Evolutionary conservation across 2,888 invertebrate species (phyloP), one percentile per base, ranked within the genome.

Genomic region (Gandaritis pyraliata): DNA sequence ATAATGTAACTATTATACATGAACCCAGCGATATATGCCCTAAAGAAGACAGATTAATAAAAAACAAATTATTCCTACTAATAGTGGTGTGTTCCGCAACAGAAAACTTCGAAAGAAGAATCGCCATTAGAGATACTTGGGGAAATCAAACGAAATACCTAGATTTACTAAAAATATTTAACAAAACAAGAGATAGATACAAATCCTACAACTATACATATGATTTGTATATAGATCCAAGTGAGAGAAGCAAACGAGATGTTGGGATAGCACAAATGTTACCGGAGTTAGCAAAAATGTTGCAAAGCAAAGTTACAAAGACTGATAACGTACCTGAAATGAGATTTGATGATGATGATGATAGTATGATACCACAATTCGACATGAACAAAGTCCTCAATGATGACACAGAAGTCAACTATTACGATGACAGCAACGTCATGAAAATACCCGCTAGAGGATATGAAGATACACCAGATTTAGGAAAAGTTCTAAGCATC

Each of bases 51-150:
- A 79, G 65, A 57, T 60, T 72, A 16, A 73, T 73, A 18, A 83
- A 79, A 54, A 81, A 85, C 54, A 85, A 86, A 76, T 76, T 94
- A 1, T 94, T 95, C 75, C 82, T 97, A 18, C 86, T 97, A 6
- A 94, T 97, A 64, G 93, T 96, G 18, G 95, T 97, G 0, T 96
- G 95, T 76, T 96, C 97, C 0, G 94, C 96, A 0, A 94, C 96
- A 0, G 81, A 84, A 0, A 95, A 97, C 83, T 93, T 95, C 69
- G 94, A 94, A 36, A 93, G 94, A 43, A 91, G 97, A 48, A 72
- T 82, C 43, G 95, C 95, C 0, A 95, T 96, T 52, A 85, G 96
- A 64, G 93, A 95, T 62, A 96, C 95, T 0, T 96, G 96, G 96
- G 96, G 94, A 0, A 92, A 88, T 58, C 85, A 90, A 47, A 81